Evolutionary conservation across 1,140 invertebrate genomes (phyloP).

Genomic region (Pentalonia nigronervosa): DNA sequence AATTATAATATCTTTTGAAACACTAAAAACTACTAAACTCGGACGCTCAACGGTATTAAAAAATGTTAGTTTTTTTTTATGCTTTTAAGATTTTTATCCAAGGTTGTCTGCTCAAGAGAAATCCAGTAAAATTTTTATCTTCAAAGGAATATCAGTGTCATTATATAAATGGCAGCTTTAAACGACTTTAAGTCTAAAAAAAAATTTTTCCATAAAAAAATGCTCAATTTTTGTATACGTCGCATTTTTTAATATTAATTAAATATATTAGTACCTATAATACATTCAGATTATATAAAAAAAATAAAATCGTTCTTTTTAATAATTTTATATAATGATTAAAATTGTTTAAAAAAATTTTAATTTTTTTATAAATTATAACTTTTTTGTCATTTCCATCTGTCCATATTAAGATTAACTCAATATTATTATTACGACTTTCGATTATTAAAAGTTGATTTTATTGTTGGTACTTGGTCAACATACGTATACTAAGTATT

Average conservation of each 20-base stretch:
- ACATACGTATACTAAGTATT: too few species aligned
- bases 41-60: not conserved
- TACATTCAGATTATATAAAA: not conserved
- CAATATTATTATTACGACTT: too few species aligned
- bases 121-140: not conserved
- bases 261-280: not conserved
- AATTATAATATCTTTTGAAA: not conserved
- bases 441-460: too few species aligned
- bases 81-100: not conserved
- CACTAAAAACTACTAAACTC: not conserved
- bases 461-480: too few species aligned
- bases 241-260: not conserved
- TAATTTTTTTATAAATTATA: too few species aligned
- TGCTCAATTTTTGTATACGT: not conserved
- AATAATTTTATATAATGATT: not conserved
- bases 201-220: not conserved
- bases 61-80: not conserved
- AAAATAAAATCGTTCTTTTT: not conserved
- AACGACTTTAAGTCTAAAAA: not conserved
- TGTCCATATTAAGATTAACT: too few species aligned
- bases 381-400: too few species aligned
- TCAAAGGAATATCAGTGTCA: not conserved
- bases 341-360: too few species aligned
- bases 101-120: not conserved
- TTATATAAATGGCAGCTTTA: not conserved